These are phyloP conservation scores for Rhea pennata DNA, from an alignment of 2,113 vertebrate genomes.

Conservation along the genomic window DNA sequence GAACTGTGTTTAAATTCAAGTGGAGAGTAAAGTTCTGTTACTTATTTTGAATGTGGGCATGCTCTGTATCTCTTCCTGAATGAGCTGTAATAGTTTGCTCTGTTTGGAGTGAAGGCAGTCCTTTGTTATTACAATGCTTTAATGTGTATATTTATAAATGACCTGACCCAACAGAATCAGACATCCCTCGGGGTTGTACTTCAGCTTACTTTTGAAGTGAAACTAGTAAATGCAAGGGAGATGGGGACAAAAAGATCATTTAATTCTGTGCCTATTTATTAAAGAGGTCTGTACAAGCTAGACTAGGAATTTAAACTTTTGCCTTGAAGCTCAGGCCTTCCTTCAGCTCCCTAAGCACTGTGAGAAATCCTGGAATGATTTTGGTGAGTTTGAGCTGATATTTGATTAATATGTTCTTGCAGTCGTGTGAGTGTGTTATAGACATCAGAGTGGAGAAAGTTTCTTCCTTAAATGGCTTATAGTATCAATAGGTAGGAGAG, in stretches of 20 bases:
- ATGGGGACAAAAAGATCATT: background rate
- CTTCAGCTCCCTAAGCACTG: background rate
- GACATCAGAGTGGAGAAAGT: background rate
- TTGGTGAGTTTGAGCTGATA: too few species aligned
- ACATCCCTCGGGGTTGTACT: background rate
- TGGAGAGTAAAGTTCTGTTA: background rate
- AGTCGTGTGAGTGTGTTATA: too few species aligned
- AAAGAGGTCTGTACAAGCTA: background rate
- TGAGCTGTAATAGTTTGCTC: background rate
- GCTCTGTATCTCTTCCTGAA: background rate
- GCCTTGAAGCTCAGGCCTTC: background rate
- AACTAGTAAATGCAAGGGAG: background rate
- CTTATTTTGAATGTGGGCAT: background rate
- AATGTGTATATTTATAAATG: background rate
- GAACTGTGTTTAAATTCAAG: background rate
- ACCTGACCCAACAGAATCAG: background rate
- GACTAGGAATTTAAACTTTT: background rate
- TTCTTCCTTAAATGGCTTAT: background rate
- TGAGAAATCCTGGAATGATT: background rate
- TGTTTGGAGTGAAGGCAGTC: background rate
- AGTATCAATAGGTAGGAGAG: rapidly evolving
- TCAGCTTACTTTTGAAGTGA: background rate
- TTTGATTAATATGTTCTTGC: too few species aligned
- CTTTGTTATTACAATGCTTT: background rate
- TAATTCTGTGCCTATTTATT: background rate